Evolutionary conservation across 2,888 invertebrate species (phyloP), one percentile per base, ranked within the genome.

Genomic region (Caenorhabditis angaria): DNA sequence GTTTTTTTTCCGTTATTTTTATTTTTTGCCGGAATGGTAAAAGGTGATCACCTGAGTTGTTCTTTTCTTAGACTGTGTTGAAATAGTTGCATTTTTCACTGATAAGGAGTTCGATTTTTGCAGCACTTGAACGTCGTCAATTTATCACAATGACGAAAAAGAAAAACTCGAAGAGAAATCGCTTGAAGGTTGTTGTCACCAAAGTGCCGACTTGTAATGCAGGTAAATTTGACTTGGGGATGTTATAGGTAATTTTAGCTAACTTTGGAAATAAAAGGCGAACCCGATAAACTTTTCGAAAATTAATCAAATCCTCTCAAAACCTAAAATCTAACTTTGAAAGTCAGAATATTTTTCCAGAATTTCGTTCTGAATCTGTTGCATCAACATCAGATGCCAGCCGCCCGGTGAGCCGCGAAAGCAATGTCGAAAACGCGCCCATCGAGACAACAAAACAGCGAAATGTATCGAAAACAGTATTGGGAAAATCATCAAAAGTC

Each of bases 401-500:
- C 12, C 50, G 50, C 4, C 65, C 70, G 20, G 53, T 58, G 1
- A 70, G 70, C 35, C 24, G 61, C 14, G 14, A 61, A 48, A 65
- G 65, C 32, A 65, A 58, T 54, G 58, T 58, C 18, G 70, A 70
- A 50, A 50, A 50, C n/a, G 50, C 2, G 20, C 20, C 20, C 10
- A 24, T 20, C 22, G 22, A 50, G 22, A 50, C 20, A 8, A 24
- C 50, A n/a, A 50, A 50, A 24, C 24, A 24, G 22, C 20, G 22
- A 22, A 50, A 3, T 2, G 22, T 22, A 22, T 22, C 50, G 50
- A 50, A 50, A 24, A 50, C 12, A 3, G 18, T 24, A 50, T 50
- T 20, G 50, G 50, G 24, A 50, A 24, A 24, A 50, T 20, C 20
- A 50, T 8, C 20, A 22, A 50, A 20, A 50, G 20, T 20, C 50